Base-by-base conservation (phyloP, 2,113 vertebrate genomes). In the Dasypus novemcinctus region DNA sequence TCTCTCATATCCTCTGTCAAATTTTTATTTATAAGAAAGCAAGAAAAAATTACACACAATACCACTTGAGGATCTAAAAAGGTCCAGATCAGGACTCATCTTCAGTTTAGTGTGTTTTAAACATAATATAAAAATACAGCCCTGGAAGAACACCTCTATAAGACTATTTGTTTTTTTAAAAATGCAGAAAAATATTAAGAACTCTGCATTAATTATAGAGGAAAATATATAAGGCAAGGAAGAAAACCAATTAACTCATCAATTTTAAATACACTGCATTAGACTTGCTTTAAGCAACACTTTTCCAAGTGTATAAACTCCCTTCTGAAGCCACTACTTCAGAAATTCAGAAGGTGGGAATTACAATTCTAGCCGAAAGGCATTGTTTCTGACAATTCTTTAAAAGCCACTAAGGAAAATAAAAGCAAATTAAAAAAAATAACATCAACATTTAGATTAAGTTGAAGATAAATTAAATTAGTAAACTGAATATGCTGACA, bases 401-500 rank as follows among this genome's bases (percentile, higher is more conserved):
- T 68, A 23, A 79, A 95, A 71, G 25, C 43, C 68, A 86, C 25
- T 74, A 66, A 46, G 7, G 76, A 86, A 66, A 93, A 38, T 31
- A 57, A 57, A 87, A 54, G 57, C 85, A 87, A 81, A 96, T 49
- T 49, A 10, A 88, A 25, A 54, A 91, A 91, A 95, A 64, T 29
- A 31, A 85, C n/a, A n/a, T n/a, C n/a, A 81, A 18, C 85, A 12
- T 31, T 86, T 82, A 75, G 36, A 63, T 80, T 91, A 92, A 52
- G 61, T 15, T 81, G 36, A 91, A 91, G 79, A 85, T 89, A 68
- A 61, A 82, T 54, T 76, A 59, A 52, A 74, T 52, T 76, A n/a
- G n/a, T n/a, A 27, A 87, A 33, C 21, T 95, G 33, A 91, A 54
- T 31, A 36, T 63, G 18, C 38, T 33, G 18, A 85, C 2, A 63